A percentile compares a stretch with the other conserved stretches of the same genome.
These are phyloP conservation scores for Pachyramphus minor DNA, from an alignment of 2,113 vertebrate species.

Conservation along the genomic window DNA sequence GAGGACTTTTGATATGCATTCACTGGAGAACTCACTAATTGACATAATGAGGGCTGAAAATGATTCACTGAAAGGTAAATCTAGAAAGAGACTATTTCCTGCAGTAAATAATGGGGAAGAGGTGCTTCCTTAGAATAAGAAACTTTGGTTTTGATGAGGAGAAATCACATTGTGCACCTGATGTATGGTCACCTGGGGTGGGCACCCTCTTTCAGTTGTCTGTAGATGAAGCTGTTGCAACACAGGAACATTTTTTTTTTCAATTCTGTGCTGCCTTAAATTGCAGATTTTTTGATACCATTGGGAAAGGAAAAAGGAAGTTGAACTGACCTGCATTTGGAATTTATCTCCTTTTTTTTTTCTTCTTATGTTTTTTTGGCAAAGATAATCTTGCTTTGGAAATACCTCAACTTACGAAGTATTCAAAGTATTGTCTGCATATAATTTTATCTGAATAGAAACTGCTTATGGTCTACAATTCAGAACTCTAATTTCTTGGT, in stretches of 20 bases:
- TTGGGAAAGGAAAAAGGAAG: not conserved
- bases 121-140: not conserved
- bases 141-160: not conserved
- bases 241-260: not conserved
- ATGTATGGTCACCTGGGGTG: not conserved
- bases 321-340: not conserved
- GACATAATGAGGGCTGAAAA: constrained; percentile 99
- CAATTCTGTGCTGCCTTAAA: not conserved
- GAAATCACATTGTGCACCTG: not conserved
- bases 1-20: constrained; percentile 98
- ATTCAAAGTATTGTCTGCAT: not conserved
- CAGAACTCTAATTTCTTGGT: not conserved
- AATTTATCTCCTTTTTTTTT: not conserved
- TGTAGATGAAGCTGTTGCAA: not conserved
- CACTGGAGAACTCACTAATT: constrained; percentile 97
- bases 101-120: constrained; percentile 29
- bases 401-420: not conserved
- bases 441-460: not conserved
- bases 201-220: not conserved
- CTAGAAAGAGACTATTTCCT: constrained; percentile 37
- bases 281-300: not conserved
- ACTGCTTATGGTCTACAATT: not conserved
- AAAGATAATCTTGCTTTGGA: not conserved
- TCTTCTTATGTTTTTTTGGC: not conserved
- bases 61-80: constrained; percentile 98